Conservation (phyloP, 2,888 invertebrate species). For the Eupithecia abbreviata region DNA sequence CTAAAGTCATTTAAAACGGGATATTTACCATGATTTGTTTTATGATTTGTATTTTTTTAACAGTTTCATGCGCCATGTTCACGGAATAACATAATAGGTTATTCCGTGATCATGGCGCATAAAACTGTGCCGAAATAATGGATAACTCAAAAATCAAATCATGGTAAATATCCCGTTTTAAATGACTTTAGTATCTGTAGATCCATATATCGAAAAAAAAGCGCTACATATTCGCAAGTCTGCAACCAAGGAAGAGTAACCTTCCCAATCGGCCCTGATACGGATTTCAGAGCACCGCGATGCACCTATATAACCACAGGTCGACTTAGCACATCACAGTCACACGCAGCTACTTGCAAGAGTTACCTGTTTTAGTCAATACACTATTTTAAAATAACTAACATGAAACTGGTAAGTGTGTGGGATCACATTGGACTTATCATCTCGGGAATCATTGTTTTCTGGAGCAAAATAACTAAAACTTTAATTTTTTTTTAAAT, state of each 20-base stretch:
- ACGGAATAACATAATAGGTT: too few species aligned
- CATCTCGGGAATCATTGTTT: not conserved
- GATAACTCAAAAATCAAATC: too few species aligned
- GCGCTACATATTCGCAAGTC: conserved; percentile 58
- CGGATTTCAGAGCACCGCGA: conserved; percentile 66
- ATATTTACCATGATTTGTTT: too few species aligned
- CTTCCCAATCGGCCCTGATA: conserved; percentile 72
- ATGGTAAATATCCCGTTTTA: too few species aligned
- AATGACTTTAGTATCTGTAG: too few species aligned
- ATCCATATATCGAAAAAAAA: conserved; percentile 21
- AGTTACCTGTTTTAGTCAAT: conserved; percentile 48
- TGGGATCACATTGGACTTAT: not conserved
- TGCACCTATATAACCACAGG: conserved; percentile 70
- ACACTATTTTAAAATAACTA: conserved; percentile 29
- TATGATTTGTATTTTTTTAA: too few species aligned
- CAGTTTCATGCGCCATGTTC: too few species aligned
- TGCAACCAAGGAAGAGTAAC: conserved; percentile 61
- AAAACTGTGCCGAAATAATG: too few species aligned
- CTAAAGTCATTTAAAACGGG: too few species aligned
- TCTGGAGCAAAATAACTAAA: not conserved
- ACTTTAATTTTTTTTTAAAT: not conserved
- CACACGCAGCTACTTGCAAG: conserved; percentile 57
- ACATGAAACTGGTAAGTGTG: conserved; percentile 80
- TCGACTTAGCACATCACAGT: conserved; percentile 70
- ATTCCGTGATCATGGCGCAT: too few species aligned